Percentiles rank a stretch among this genome's conserved stretches.
Conservation (phyloP, 2,797 vertebrate species). For the Pteronotus mesoamericanus region DNA sequence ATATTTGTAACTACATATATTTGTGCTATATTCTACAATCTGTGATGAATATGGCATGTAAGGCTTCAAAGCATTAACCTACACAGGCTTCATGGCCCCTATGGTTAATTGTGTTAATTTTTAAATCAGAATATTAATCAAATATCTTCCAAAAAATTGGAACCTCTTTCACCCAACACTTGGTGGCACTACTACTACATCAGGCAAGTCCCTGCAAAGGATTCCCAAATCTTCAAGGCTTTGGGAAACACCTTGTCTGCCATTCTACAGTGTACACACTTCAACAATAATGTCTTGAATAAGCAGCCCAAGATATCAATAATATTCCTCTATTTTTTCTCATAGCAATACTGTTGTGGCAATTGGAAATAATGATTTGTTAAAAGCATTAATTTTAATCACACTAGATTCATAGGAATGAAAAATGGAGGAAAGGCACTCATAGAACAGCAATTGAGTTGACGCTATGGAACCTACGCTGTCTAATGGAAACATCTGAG, state of each 20-base stretch:
- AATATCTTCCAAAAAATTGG: neutral
- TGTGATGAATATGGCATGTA: neutral
- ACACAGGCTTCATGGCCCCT: neutral
- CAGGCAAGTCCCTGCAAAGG: neutral
- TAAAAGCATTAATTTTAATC: neutral
- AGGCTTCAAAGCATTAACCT: neutral
- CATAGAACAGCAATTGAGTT: neutral
- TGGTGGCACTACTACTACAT: constrained; percentile 62
- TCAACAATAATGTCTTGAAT: neutral
- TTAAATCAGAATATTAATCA: neutral
- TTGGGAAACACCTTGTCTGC: neutral
- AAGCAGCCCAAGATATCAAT: accelerated
- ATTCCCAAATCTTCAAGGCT: neutral
- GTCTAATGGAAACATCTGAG: neutral
- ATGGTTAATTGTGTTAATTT: neutral
- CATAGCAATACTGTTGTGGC: accelerated
- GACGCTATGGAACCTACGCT: neutral
- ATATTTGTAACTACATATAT: neutral
- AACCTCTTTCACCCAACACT: constrained; percentile 3
- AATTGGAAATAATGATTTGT: neutral
- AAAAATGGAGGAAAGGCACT: neutral
- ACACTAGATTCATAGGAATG: neutral
- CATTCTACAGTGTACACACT: neutral
- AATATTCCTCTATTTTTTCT: neutral
- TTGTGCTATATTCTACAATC: neutral